Conservation (phyloP, 2,888 invertebrate genomes). For the Callimorpha dominula region DNA sequence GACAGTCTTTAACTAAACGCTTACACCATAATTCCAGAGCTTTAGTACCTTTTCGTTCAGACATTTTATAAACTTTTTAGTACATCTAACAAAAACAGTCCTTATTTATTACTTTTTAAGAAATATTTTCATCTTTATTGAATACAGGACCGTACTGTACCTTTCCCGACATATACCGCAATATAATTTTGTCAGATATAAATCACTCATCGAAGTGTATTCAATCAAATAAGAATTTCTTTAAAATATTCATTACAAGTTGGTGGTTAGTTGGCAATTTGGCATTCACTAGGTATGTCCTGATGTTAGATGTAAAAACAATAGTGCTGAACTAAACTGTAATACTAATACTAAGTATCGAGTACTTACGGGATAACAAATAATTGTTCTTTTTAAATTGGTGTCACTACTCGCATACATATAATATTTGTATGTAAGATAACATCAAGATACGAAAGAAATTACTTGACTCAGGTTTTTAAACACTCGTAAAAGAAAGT, state of each 20-base stretch:
- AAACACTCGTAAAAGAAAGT: too few relatives aligned
- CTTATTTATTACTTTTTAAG: conserved; percentile 54
- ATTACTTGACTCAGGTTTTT: too few relatives aligned
- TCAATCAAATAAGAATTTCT: conserved; percentile 35
- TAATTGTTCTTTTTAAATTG: too few relatives aligned
- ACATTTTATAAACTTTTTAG: conserved; percentile 84
- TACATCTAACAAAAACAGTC: conserved; percentile 37
- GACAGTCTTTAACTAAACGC: conserved; percentile 95
- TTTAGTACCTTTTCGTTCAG: conserved; percentile 95
- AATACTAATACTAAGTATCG: too few relatives aligned
- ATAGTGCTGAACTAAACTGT: background rate
- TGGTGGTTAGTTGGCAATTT: conserved; percentile 59
- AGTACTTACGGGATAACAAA: too few relatives aligned
- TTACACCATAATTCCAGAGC: conserved; percentile 97
- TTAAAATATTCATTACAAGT: conserved; percentile 31
- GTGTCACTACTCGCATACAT: too few relatives aligned
- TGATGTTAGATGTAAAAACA: background rate
- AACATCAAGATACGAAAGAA: too few relatives aligned
- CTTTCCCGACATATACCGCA: conserved; percentile 15
- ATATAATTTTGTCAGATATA: conserved; percentile 25
- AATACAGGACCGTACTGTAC: conserved; percentile 25
- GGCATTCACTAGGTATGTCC: conserved; percentile 35
- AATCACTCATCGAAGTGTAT: conserved; percentile 26
- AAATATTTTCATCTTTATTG: conserved; percentile 39
- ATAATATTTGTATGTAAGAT: too few relatives aligned